phyloP scores from a whole-genome alignment of 1,140 invertebrate species.

The Brachystomella parvula region DNA sequence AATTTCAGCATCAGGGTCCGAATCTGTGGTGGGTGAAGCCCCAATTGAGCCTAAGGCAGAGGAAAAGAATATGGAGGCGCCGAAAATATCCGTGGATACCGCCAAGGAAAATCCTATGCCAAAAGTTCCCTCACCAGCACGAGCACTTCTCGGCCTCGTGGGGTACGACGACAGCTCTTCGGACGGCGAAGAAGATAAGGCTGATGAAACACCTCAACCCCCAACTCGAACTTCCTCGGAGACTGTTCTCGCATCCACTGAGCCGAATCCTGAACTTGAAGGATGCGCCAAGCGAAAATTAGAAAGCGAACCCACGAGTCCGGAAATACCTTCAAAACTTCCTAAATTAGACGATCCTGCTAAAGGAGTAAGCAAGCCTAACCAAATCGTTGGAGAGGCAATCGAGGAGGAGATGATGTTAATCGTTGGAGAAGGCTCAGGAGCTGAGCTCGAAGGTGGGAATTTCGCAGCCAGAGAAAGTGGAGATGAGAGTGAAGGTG shows the following conservation, averaged over 20 bases:
- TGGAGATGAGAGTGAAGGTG: constrained; percentile 17
- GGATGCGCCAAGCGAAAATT: constrained; percentile 11
- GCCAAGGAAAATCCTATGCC: not conserved
- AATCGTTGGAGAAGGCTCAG: constrained; percentile 61
- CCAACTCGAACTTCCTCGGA: not conserved
- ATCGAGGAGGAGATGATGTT: constrained; percentile 64
- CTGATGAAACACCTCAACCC: no score
- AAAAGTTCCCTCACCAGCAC: not conserved
- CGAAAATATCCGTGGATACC: not conserved
- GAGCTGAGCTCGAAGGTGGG: constrained; percentile 60
- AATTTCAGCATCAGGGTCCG: no score
- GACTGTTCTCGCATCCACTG: not conserved
- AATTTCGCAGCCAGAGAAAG: constrained; percentile 43
- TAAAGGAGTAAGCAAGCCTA: constrained; percentile 23
- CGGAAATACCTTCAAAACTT: not conserved
- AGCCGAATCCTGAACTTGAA: not conserved
- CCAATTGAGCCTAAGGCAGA: no score
- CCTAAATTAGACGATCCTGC: constrained; percentile 11
- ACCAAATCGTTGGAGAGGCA: constrained; percentile 53
- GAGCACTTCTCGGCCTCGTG: constrained; percentile 18
- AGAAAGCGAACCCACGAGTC: not conserved
- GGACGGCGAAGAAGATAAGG: constrained; percentile 37
- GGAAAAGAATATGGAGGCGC: not conserved
- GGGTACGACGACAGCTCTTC: constrained; percentile 32
- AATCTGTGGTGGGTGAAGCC: no score